phyloP scores from a whole-genome alignment of 2,113 vertebrate genomes.

The Chamaea fasciata region DNA sequence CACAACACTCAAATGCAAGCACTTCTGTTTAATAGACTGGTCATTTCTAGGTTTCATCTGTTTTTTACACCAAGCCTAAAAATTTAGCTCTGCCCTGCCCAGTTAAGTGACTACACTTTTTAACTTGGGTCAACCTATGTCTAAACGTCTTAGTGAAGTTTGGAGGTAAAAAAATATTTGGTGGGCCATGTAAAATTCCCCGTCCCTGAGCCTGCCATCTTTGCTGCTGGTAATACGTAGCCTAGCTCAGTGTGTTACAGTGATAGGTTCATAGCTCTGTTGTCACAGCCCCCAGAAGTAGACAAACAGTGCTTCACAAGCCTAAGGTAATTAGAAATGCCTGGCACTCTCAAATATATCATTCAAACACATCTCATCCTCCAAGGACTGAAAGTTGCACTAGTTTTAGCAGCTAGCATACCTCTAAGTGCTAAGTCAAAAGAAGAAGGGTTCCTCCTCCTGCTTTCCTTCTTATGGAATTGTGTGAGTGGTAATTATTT shows the following conservation, averaged over 20 bases:
- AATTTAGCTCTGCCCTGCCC: neutral
- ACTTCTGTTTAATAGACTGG: slow-evolving; percentile 1
- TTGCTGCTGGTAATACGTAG: neutral
- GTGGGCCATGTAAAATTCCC: neutral
- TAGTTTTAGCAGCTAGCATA: neutral
- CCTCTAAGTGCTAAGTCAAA: neutral
- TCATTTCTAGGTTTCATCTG: neutral
- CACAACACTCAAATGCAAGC: slow-evolving; percentile 24
- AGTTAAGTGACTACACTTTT: neutral
- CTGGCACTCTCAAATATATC: neutral
- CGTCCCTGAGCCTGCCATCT: neutral
- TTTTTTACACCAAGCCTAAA: neutral
- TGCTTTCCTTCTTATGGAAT: neutral
- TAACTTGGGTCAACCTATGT: neutral
- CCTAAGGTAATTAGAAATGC: neutral
- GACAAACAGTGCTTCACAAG: neutral
- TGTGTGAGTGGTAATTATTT: neutral
- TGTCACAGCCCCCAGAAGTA: neutral
- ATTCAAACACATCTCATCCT: neutral
- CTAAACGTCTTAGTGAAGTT: neutral
- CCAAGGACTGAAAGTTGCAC: neutral
- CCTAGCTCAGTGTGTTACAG: neutral
- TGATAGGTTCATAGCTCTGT: neutral
- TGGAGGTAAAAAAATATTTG: neutral
- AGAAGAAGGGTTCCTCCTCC: neutral